Conservation (phyloP, 2,888 invertebrate species). For the Elegia similella region DNA sequence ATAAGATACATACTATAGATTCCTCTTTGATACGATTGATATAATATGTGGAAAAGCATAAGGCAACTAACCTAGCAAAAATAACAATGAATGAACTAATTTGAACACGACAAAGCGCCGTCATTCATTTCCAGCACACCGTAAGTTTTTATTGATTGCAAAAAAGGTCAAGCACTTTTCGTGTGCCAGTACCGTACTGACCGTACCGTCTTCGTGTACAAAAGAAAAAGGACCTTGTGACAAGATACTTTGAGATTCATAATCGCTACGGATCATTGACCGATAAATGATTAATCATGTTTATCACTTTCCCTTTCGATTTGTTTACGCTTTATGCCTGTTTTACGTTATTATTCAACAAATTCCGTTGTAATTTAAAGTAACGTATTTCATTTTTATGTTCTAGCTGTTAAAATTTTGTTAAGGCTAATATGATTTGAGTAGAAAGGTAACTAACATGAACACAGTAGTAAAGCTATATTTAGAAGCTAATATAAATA, state of each 20-base stretch:
- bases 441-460: too few species aligned
- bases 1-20: too few species aligned
- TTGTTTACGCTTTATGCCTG: slow-evolving; percentile 3
- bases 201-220: background rate
- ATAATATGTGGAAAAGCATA: too few species aligned
- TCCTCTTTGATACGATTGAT: too few species aligned
- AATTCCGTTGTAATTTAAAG: background rate
- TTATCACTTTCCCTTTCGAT: slow-evolving; percentile 23
- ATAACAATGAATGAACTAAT: too few species aligned
- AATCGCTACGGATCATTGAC: background rate
- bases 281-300: slow-evolving; percentile 17
- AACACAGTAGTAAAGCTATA: too few species aligned
- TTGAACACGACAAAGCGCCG: too few species aligned
- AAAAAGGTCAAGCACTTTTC: background rate
- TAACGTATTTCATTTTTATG: too few species aligned
- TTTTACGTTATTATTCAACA: background rate
- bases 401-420: too few species aligned
- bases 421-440: too few species aligned
- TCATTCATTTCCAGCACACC: background rate
- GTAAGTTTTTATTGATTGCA: background rate
- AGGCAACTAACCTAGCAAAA: too few species aligned
- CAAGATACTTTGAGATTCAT: background rate
- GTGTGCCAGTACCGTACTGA: background rate
- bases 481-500: too few species aligned
- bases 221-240: background rate